Conservation (phyloP, 2,888 invertebrate species). For the Ctena decussata region DNA sequence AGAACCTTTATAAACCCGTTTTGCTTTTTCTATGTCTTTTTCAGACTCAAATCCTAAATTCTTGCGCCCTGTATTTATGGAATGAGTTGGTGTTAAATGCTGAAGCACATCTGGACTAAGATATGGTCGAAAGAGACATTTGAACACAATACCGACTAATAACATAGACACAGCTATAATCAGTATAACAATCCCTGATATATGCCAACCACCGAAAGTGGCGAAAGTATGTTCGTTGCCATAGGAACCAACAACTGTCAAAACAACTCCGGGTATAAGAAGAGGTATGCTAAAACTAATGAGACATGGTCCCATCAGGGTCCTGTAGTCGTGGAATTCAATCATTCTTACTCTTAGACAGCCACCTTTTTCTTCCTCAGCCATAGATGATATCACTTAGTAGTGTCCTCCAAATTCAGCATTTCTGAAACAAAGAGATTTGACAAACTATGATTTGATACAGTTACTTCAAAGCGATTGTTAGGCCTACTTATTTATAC, state of each 20-base stretch:
- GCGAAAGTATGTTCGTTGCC: slow-evolving; percentile 65
- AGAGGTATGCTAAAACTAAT: slow-evolving; percentile 63
- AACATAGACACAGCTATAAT: slow-evolving; percentile 57
- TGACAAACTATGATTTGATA: too few species aligned
- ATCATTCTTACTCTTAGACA: slow-evolving; percentile 55
- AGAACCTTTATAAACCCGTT: slow-evolving; percentile 15
- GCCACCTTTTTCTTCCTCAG: slow-evolving; percentile 12
- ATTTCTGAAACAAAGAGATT: too few species aligned
- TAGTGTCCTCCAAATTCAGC: background rate
- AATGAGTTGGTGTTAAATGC: slow-evolving; percentile 63
- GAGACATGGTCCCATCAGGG: slow-evolving; percentile 62
- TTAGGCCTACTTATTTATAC: too few species aligned
- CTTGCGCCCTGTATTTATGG: slow-evolving; percentile 50
- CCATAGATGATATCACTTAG: slow-evolving; percentile 1
- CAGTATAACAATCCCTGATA: slow-evolving; percentile 66
- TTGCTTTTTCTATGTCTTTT: background rate
- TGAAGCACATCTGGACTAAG: slow-evolving; percentile 66
- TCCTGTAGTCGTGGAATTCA: slow-evolving; percentile 59
- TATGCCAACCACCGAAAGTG: slow-evolving; percentile 69
- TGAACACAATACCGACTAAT: slow-evolving; percentile 65
- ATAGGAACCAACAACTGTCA: slow-evolving; percentile 63
- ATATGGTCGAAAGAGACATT: slow-evolving; percentile 64
- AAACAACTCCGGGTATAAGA: slow-evolving; percentile 61
- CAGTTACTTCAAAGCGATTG: too few species aligned
- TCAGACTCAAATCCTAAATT: slow-evolving; percentile 55